Evolutionary conservation across 2,113 vertebrate species (phyloP).

Genomic region (Actenoides hombroni): DNA sequence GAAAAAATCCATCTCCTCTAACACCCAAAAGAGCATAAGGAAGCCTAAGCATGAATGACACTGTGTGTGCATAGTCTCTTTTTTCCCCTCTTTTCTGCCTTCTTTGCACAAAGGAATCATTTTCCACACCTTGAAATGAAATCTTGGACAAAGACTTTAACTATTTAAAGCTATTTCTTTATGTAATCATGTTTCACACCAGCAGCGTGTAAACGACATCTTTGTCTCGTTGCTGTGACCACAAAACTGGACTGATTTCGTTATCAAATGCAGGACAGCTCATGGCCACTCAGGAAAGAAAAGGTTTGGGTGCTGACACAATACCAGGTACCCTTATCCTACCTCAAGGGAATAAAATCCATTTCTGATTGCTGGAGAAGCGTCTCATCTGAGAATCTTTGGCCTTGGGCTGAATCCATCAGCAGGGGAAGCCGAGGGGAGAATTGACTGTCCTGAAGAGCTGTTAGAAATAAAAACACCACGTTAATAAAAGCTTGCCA

Average conservation of each 20-base stretch:
- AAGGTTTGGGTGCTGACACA: too few species aligned
- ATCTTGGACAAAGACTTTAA: neutral
- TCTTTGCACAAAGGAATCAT: neutral
- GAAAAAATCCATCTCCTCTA: neutral
- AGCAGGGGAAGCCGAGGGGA: constrained; percentile 79
- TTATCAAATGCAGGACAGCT: neutral
- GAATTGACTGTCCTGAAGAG: constrained; percentile 77
- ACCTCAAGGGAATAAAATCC: constrained; percentile 88
- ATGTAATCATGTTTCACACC: neutral
- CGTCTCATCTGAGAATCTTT: constrained; percentile 67
- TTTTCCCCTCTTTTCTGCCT: neutral
- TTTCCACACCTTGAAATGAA: neutral
- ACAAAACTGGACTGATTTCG: neutral
- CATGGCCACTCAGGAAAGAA: neutral
- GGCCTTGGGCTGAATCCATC: constrained; percentile 51
- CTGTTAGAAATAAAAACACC: constrained; percentile 67
- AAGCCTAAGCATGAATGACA: neutral
- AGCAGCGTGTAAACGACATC: neutral
- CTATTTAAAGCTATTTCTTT: neutral
- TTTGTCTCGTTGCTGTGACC: neutral
- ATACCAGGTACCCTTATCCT: neutral
- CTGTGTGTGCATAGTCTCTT: neutral
- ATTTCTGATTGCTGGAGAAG: constrained; percentile 78
- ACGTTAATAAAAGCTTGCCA: neutral
- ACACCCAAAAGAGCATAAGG: neutral